Evolutionary conservation across 2,113 vertebrate genomes (phyloP).

Genomic region (Xenus cinereus): DNA sequence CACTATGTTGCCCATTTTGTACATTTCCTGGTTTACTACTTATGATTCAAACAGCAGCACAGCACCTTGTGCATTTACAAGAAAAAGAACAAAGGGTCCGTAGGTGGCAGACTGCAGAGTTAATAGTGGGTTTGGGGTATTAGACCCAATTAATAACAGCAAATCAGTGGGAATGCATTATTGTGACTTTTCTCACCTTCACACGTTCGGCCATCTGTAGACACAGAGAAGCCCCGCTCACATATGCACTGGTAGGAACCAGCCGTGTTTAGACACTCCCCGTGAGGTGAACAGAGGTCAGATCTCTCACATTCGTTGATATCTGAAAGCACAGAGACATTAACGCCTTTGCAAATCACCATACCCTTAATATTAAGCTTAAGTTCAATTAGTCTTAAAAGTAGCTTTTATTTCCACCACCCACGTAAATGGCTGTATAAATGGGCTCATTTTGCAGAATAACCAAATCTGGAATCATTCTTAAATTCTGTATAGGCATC

Average conservation of each 20-base stretch:
- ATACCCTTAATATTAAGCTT: not conserved
- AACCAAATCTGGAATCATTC: not conserved
- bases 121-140: not conserved
- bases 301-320: conserved; percentile 88
- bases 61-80: rapidly evolving
- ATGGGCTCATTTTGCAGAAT: not conserved
- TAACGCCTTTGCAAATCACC: not conserved
- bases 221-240: conserved; percentile 83
- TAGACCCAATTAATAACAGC: not conserved
- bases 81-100: not conserved
- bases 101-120: not conserved
- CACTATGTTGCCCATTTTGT: not conserved
- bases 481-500: not conserved
- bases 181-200: conserved; percentile 78
- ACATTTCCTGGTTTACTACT: not conserved
- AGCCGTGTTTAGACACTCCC: conserved; percentile 88
- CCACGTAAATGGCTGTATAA: not conserved
- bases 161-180: not conserved
- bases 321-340: conserved; percentile 75
- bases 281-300: conserved; percentile 82
- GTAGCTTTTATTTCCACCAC: not conserved
- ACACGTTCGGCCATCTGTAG: conserved; percentile 76
- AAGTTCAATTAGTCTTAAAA: not conserved
- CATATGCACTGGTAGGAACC: conserved; percentile 90
- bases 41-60: not conserved